Conservation (phyloP, 2,888 invertebrate genomes). For the Pinctada fucata region DNA sequence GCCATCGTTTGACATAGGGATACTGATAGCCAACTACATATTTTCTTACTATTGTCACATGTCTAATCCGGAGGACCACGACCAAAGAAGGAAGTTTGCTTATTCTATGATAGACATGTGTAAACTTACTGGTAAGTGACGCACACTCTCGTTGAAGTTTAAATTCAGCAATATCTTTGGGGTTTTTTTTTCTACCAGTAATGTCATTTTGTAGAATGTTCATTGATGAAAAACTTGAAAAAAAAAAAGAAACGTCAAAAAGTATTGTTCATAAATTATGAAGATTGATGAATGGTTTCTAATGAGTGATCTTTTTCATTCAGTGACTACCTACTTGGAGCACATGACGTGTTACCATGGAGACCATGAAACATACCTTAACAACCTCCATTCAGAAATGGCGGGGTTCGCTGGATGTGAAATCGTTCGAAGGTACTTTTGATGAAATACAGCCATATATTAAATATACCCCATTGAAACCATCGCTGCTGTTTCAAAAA, state of each 20-base stretch:
- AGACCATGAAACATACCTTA: constrained; percentile 42
- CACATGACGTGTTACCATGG: constrained; percentile 48
- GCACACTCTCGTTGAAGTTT: no score
- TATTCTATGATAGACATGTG: constrained; percentile 59
- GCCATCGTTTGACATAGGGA: constrained; percentile 61
- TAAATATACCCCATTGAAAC: no score
- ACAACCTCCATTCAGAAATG: constrained; percentile 55
- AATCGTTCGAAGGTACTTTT: constrained; percentile 59
- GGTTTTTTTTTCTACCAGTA: no score
- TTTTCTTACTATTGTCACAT: constrained; percentile 63
- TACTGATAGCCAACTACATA: constrained; percentile 64
- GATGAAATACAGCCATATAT: no score
- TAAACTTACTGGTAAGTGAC: constrained; percentile 51
- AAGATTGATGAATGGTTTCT: not conserved
- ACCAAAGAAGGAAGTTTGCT: constrained; percentile 55
- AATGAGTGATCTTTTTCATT: constrained; percentile 15
- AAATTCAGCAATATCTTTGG: no score
- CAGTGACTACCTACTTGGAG: constrained; percentile 54
- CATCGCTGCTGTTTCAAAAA: no score
- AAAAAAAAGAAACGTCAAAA: no score
- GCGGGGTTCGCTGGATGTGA: constrained; percentile 67
- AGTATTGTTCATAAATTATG: no score
- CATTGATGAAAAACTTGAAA: no score
- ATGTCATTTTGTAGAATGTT: no score
- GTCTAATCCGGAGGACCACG: constrained; percentile 56